Conservation (phyloP, 2,113 vertebrate genomes). For the Himantopus leucocephalus region DNA sequence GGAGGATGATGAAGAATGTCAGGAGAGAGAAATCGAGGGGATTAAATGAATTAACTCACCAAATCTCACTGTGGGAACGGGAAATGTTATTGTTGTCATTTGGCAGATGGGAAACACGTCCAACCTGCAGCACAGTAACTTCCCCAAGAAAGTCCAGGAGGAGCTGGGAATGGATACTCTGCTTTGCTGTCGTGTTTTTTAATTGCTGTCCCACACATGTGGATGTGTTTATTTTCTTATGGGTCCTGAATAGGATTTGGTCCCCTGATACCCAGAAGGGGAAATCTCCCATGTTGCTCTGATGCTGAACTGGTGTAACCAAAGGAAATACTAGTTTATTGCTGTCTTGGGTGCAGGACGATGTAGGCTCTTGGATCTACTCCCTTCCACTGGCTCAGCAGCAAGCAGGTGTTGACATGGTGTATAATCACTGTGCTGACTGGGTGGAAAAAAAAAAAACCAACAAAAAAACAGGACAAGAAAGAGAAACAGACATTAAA, state of each 20-base stretch:
- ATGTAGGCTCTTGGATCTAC: not conserved
- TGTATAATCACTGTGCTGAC: conserved; percentile 37
- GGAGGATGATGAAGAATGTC: not conserved
- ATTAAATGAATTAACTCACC: not conserved
- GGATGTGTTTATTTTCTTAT: not conserved
- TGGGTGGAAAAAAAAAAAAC: not conserved
- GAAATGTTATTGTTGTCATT: not conserved
- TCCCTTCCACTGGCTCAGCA: conserved; percentile 32
- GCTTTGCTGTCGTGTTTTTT: not conserved
- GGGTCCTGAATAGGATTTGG: not conserved
- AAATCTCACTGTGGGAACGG: not conserved
- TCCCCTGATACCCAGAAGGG: not conserved
- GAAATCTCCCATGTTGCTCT: not conserved
- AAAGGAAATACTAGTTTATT: conserved; percentile 33
- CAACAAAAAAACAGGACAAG: conserved; percentile 22
- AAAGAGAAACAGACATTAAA: conserved; percentile 67
- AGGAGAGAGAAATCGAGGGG: not conserved
- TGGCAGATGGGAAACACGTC: not conserved
- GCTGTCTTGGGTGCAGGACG: conserved; percentile 47
- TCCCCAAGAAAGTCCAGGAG: not conserved
- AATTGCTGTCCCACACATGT: not conserved
- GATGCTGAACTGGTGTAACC: conserved; percentile 28
- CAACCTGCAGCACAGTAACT: not conserved
- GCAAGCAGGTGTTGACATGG: not conserved
- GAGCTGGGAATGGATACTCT: not conserved